Base-by-base conservation (phyloP, 2,797 vertebrate species). In the Selene dorsalis region DNA sequence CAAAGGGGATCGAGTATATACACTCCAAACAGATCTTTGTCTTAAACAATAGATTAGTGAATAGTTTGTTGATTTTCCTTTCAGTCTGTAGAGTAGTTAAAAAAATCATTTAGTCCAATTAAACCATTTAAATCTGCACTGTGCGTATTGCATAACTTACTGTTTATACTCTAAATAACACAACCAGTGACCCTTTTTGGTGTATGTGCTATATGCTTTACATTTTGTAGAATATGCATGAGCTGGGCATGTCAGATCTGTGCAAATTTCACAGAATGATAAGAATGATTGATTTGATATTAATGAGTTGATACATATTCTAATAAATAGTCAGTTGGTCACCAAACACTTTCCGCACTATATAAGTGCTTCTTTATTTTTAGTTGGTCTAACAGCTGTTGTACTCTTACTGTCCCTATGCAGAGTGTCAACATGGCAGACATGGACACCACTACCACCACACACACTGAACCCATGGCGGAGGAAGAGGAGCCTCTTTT, bases 401-500 rank as follows among this genome's bases (percentile, higher is more conserved):
- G 3, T 79, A 3, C 50, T 84, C 4, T 13, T 48, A 69, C 16
- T 28, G 3, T 71, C 6, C 10, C 2, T 1, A 16, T 28, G 13
- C 58, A 89, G 79, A 45, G 86, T 57, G 53, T 82, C 75, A 76
- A 81, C 71, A 96, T 96, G 95, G 93, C 87, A 26, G 94, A 95
- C 26, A 77, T 94, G 52, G 87, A 89, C 50, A 1, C 86, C 39
- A 95, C 96, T 16, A 90, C 89, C 4, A 20, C 48, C 22, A 14
- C 92, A 0, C 84, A 81, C 48, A 90, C 93, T 1, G 87, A 87
- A 2, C 11, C 78, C 2, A 50, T 80, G 0, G 82, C 82, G 57
- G 93, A 94, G 0, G 93, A 94, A 63, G 95, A 95, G 12, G 87
- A 94, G 63, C 75, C 94, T 35, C 77, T 96, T n/a, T 93, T 98